phyloP scores from a whole-genome alignment of 2,113 vertebrate species.

The Datnioides undecimradiatus region DNA sequence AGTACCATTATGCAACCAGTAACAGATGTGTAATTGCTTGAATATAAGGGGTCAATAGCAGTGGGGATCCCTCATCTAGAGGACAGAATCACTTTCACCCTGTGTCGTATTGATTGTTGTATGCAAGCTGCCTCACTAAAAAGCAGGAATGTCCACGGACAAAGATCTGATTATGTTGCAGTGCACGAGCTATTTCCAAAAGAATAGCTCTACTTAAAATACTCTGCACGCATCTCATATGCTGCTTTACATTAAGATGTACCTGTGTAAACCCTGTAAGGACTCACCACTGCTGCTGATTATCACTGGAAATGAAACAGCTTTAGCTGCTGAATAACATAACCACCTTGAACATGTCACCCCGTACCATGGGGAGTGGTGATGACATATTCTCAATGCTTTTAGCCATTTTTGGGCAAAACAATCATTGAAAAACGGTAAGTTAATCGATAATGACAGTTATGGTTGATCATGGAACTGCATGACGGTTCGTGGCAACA shows the following conservation, averaged over 20 bases:
- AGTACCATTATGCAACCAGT: neutral
- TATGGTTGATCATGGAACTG: no score
- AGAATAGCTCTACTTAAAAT: neutral
- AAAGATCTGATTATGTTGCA: constrained; percentile 20
- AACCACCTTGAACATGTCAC: neutral
- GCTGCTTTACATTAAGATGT: neutral
- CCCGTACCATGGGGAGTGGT: neutral
- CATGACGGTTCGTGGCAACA: neutral
- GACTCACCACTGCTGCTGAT: neutral
- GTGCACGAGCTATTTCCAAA: neutral
- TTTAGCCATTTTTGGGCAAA: neutral
- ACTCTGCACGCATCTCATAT: neutral
- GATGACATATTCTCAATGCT: neutral
- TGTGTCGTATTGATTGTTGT: no score
- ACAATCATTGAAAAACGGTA: neutral
- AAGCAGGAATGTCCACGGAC: constrained; percentile 3
- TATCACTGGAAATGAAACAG: neutral
- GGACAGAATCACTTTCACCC: neutral
- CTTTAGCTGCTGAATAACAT: neutral
- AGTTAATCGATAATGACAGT: neutral
- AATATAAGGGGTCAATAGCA: neutral
- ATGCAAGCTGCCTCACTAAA: neutral
- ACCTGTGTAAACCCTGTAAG: neutral
- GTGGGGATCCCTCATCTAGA: neutral
- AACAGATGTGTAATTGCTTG: neutral